Percentiles rank a stretch among this genome's conserved stretches.
These are phyloP conservation scores for Drosophila peninsularis DNA, from an alignment of 2,888 invertebrate genomes.

Conservation along the genomic window DNA sequence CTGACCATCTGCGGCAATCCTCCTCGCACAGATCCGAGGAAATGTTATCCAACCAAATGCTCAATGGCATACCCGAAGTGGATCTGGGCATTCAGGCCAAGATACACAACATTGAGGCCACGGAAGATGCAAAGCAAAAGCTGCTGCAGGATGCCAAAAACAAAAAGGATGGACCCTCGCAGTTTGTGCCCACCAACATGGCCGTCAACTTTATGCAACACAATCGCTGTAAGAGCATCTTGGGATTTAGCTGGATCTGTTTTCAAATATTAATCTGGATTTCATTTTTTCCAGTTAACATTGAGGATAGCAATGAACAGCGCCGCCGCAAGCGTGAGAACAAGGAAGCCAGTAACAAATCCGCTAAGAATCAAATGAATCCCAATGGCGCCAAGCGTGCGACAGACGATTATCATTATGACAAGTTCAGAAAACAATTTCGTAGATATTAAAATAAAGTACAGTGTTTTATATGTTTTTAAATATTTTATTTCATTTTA, in stretches of 20 bases:
- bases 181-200: constrained; percentile 99
- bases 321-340: constrained; percentile 83
- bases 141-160: constrained; percentile 94
- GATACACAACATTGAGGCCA: constrained; percentile 99
- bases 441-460: constrained; percentile 88
- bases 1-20: constrained; percentile 94
- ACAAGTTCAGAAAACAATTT: constrained; percentile 98
- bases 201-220: constrained; percentile 99
- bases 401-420: constrained; percentile 98
- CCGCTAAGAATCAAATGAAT: constrained; percentile 85
- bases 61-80: constrained; percentile 99
- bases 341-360: constrained; percentile 84
- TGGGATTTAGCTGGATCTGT: not conserved
- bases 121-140: constrained; percentile 98
- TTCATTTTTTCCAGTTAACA: constrained; percentile 89
- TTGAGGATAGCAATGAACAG: constrained; percentile 88
- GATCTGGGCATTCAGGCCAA: constrained; percentile 99
- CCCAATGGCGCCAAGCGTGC: constrained; percentile 93
- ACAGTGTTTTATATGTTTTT: constrained; percentile 11
- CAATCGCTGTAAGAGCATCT: constrained; percentile 91
- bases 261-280: constrained; percentile 15
- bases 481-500: not conserved
- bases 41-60: constrained; percentile 99
- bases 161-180: constrained; percentile 96
- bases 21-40: constrained; percentile 96